Conservation (phyloP, 2,888 invertebrate genomes). For the Doris montereyensis region DNA sequence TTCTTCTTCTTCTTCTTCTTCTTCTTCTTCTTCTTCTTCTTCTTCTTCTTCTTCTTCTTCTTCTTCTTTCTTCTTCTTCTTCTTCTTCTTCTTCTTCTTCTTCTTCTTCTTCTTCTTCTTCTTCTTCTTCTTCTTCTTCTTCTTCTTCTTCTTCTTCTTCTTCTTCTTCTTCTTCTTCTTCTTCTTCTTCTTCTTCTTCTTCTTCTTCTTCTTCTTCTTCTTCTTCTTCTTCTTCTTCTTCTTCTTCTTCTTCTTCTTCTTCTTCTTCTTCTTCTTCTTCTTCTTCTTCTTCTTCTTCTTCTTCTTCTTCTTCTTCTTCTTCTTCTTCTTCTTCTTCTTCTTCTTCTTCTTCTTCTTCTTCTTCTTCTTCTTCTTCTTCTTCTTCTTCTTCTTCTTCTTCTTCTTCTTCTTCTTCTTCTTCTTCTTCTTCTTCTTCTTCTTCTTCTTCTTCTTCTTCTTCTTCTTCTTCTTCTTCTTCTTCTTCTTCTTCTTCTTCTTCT, state of each 20-base stretch:
- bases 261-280: slow-evolving; percentile 93
- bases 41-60: not conserved
- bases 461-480: too few relatives aligned
- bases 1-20: not conserved
- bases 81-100: not conserved
- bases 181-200: slow-evolving; percentile 11
- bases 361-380: slow-evolving; percentile 49
- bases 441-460: too few relatives aligned
- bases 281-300: slow-evolving; percentile 67
- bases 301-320: slow-evolving; percentile 23
- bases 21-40: not conserved
- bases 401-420: slow-evolving; percentile 55
- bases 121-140: not conserved
- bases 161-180: not conserved
- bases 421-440: too few relatives aligned
- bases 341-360: not conserved
- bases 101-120: not conserved
- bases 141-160: not conserved
- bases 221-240: not conserved
- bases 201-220: slow-evolving; percentile 23
- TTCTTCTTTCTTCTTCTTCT: not conserved
- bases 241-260: slow-evolving; percentile 3
- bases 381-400: slow-evolving; percentile 53
- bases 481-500: not conserved
- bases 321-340: slow-evolving; percentile 4